Conservation (phyloP, 2,888 invertebrate genomes). For the Sicus ferrugineus region DNA sequence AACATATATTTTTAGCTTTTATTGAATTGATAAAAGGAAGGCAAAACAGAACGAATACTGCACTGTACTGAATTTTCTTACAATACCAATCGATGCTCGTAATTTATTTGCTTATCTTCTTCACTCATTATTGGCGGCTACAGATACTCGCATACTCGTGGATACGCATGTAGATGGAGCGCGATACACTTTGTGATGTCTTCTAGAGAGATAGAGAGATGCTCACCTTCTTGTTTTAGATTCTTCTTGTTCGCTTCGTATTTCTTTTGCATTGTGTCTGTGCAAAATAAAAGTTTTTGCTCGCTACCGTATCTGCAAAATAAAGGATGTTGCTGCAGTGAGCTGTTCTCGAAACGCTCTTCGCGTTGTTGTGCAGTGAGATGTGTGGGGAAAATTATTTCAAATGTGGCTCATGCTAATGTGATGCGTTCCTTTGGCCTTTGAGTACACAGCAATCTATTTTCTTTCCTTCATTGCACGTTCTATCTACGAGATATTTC, state of each 20-base stretch:
- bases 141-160: no score
- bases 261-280: no score
- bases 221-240: not conserved
- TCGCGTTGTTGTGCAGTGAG: not conserved
- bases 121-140: no score
- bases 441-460: slow-evolving; percentile 2
- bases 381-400: not conserved
- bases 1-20: no score
- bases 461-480: slow-evolving; percentile 8
- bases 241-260: not conserved
- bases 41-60: no score
- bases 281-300: no score
- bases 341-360: not conserved
- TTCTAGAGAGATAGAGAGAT: not conserved
- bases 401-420: not conserved
- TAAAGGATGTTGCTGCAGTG: not conserved
- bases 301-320: not conserved
- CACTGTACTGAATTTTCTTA: no score
- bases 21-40: no score
- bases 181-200: slow-evolving; percentile 18
- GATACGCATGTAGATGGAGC: not conserved
- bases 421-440: not conserved
- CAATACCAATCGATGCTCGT: no score
- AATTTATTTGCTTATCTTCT: no score
- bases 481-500: slow-evolving; percentile 3